Base-by-base conservation (phyloP, 2,888 invertebrate species). In the Venustoraphidia nigricollis region DNA sequence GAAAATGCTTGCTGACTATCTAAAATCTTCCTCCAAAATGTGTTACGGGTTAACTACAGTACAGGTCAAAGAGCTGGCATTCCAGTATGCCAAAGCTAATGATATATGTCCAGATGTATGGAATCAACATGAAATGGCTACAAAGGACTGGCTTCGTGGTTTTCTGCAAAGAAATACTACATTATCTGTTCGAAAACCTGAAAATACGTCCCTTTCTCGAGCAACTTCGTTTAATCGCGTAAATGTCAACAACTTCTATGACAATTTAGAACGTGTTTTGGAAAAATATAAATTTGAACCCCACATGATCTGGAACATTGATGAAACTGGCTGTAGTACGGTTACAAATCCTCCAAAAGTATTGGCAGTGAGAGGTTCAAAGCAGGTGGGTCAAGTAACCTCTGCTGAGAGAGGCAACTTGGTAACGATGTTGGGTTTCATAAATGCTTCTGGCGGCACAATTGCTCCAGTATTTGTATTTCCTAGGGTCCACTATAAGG, bases 281-380 rank as follows among this genome's bases (percentile, higher is more conserved):
- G 14, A 14, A 41, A 43, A 44, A 43, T n/a, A 43, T 40, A 46
- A 46, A 13, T 43, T 46, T 48, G 41, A 38, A 36, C 51, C 49
- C 9, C 47, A 52, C 13, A 38, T 38, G 38, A 38, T 38, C 13
- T 38, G 38, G 8, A 38, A 38, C 13, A n/a, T 38, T 13, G 38
- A 38, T 38, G 38, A 38, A 38, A 38, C 38, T n/a, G 38, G 38
- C 13, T 52, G 54, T 42, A 48, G 51, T 10, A 53, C 53, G 9
- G 53, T 54, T 34, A 49, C 54, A 42, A 50, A 49, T 50, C 49
- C 54, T 14, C 52, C 53, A 36, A 54, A 55, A 51, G 44, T 53
- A 14, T 47, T 53, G 34, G 51, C 50, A 44, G 50, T 49, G 48
- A 44, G 43, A 50, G 52, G 52, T 39, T 46, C 48, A 9, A 54